Conservation (phyloP, 2,888 invertebrate genomes). For the Drosophila flavopinicola region DNA sequence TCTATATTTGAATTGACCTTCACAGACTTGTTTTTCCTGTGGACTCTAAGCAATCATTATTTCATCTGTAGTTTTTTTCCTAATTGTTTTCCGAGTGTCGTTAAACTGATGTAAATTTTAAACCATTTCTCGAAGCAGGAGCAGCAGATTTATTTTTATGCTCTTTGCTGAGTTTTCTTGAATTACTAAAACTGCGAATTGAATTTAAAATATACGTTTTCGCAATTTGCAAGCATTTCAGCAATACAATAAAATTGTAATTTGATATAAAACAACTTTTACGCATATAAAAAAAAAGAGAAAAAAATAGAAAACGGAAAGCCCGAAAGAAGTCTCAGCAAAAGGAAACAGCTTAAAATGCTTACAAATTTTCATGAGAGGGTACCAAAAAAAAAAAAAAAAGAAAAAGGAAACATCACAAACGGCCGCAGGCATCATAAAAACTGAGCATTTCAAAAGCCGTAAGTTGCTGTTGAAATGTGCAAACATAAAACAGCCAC, state of each 20-base stretch:
- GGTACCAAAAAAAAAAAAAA: slow-evolving; percentile 9
- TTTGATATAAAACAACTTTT: slow-evolving; percentile 74
- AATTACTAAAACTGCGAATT: slow-evolving; percentile 37
- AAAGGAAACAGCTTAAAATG: slow-evolving; percentile 56
- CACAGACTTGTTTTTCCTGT: background rate
- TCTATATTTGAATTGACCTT: background rate
- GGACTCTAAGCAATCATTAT: background rate
- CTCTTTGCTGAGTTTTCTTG: slow-evolving; percentile 8
- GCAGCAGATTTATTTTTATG: background rate
- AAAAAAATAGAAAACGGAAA: slow-evolving; percentile 21
- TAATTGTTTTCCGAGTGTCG: slow-evolving; percentile 8
- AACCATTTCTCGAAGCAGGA: background rate
- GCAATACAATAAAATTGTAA: slow-evolving; percentile 71
- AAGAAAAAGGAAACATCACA: slow-evolving; percentile 27
- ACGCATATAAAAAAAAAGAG: slow-evolving; percentile 21
- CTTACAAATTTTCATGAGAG: slow-evolving; percentile 67
- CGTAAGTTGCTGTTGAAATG: slow-evolving; percentile 73
- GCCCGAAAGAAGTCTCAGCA: slow-evolving; percentile 12
- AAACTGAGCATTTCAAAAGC: slow-evolving; percentile 67
- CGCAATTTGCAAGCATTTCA: slow-evolving; percentile 46
- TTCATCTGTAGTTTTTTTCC: background rate
- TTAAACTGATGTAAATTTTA: background rate
- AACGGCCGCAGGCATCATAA: slow-evolving; percentile 67
- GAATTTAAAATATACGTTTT: slow-evolving; percentile 53
- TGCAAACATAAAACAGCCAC: slow-evolving; percentile 76